Percentiles rank a stretch among this genome's conserved stretches.
Conservation (phyloP, 2,888 invertebrate genomes). For the Pyrochroa serraticornis region DNA sequence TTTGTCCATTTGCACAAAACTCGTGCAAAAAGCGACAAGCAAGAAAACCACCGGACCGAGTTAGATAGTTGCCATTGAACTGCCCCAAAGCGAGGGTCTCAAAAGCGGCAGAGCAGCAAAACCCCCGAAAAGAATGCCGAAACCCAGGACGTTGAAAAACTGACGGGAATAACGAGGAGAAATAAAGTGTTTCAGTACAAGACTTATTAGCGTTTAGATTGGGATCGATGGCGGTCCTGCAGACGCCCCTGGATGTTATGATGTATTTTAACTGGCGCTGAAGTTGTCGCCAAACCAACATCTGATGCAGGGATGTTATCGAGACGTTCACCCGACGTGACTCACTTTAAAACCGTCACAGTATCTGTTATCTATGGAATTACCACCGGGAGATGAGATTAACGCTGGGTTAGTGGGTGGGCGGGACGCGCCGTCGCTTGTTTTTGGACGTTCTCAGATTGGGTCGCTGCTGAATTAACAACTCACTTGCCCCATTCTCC, state of each 20-base stretch:
- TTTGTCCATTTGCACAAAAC: too few species aligned
- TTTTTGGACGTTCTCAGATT: background rate
- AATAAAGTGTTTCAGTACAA: too few species aligned
- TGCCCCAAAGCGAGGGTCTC: too few species aligned
- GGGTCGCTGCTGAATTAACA: conserved; percentile 10
- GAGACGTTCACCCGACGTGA: conserved; percentile 1
- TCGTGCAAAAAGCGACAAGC: too few species aligned
- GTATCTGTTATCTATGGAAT: conserved; percentile 15
- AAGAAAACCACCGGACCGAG: too few species aligned
- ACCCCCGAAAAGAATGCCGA: too few species aligned
- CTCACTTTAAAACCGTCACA: background rate
- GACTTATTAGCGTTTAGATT: too few species aligned
- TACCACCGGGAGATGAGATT: conserved; percentile 12
- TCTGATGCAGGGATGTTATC: conserved; percentile 3
- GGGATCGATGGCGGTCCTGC: too few species aligned
- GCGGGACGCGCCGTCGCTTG: conserved; percentile 10
- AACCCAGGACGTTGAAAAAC: too few species aligned
- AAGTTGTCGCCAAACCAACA: conserved; percentile 1
- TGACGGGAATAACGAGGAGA: too few species aligned
- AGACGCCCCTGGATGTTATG: background rate
- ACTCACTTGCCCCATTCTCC: background rate
- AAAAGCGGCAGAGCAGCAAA: too few species aligned
- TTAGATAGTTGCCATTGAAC: too few species aligned
- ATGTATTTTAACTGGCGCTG: background rate
- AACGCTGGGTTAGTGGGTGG: conserved; percentile 8